A percentile compares a stretch with the other conserved stretches of the same genome.
Evolutionary conservation across 2,113 vertebrate genomes (phyloP).

Genomic region (Elephantulus edwardii): DNA sequence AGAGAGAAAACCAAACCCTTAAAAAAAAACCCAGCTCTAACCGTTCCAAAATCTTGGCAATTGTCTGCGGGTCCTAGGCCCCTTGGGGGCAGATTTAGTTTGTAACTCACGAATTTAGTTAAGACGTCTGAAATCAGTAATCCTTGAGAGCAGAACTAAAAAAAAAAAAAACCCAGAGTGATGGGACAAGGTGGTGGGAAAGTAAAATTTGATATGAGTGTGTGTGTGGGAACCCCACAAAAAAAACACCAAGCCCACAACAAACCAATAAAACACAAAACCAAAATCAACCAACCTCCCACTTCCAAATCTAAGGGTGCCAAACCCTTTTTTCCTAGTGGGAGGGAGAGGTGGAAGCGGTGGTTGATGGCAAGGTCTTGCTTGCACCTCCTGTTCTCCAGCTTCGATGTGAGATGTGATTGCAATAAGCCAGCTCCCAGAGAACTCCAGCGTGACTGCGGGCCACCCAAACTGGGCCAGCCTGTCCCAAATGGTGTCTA

Average conservation of each 20-base stretch:
- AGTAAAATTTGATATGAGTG: not conserved
- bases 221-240: no score
- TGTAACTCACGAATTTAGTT: not conserved
- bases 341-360: no score
- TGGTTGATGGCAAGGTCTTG: no score
- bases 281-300: no score
- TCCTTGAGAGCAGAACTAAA: not conserved
- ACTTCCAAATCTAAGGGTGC: not conserved
- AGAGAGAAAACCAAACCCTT: not conserved
- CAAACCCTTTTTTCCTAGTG: not conserved
- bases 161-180: no score
- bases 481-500: not conserved
- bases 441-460: not conserved
- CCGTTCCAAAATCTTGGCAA: rapidly evolving
- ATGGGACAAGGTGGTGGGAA: not conserved
- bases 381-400: not conserved
- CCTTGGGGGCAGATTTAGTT: not conserved
- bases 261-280: no score
- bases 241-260: no score
- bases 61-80: not conserved
- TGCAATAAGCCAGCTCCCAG: rapidly evolving
- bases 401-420: not conserved
- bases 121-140: not conserved
- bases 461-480: not conserved
- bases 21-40: not conserved